Evolutionary conservation across 2,888 invertebrate genomes (phyloP), one percentile per base, ranked within the genome.

Genomic region (Eristalis arbustorum): DNA sequence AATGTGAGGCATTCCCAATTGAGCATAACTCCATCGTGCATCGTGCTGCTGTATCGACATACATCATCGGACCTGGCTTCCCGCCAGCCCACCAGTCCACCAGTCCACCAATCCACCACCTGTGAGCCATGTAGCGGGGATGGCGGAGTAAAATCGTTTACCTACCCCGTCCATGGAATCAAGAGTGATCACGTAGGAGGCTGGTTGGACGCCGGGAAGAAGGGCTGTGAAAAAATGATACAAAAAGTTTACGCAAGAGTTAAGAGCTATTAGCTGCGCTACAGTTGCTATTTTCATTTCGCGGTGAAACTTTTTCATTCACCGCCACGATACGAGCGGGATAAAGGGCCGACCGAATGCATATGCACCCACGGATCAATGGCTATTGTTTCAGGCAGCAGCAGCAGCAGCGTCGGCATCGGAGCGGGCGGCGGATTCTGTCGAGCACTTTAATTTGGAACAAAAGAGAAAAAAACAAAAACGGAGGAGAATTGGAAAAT

Each of bases 241-340:
- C n/a, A 49, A 49, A 49, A 49, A 49, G 49, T 49, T 49, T 49
- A 49, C 49, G 49, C 49, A 49, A 49, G 18, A 49, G 49, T 49
- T 49, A 49, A 49, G 49, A 49, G 49, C 49, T 49, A 49, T 49
- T 49, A n/a, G 49, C 49, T 8, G 49, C 49, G 49, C 49, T 18
- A 75, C 25, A 66, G 74, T 66, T 74, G 56, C 74, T 34, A 28
- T 75, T 75, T 75, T 74, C 57, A 59, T 75, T 66, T 66, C 66
- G 66, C 57, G 59, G 66, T 25, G 31, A 64, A 75, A 66, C 10
- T 59, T 75, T 75, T 75, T 5, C 74, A 75, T 75, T 75, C 74
- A 66, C 64, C 66, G 74, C 74, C 74, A 59, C 25, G 18, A 6
- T 14, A 11, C 25, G n/a, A 57, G 18, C 10, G n/a, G 22, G 59